Base-by-base conservation (phyloP, 2,113 vertebrate genomes). In the Xerus inauris region DNA sequence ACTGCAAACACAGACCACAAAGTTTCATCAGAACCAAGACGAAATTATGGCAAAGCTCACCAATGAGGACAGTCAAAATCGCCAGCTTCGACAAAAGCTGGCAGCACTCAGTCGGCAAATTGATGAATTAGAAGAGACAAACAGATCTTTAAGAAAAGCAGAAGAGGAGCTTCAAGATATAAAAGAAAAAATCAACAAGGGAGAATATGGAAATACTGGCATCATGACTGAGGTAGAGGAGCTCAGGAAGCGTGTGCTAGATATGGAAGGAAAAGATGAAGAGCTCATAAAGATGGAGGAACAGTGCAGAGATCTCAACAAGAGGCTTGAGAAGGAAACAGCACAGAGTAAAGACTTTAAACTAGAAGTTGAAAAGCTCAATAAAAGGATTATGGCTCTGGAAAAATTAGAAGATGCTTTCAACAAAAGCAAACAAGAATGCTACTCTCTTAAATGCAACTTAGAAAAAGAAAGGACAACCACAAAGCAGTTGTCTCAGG, bases 241-340 rank as follows among this genome's bases (percentile, higher is more conserved):
- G 95, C 98, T 99, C 90, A 98, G 99, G 59, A 99, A 99, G 97
- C 98, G 99, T 87, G 98, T 99, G 12, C 98, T 99, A 79, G 99
- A 99, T 94, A 99, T 99, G 99, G 99, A 99, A 98, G 99, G 99
- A 49, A 99, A 99, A 98, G 99, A 99, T 17, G 99, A 99, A 94
- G 99, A 99, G 97, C 98, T 99, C 88, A 99, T 99, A 96, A 99
- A 99, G 97, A 99, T 99, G 99, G 99, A 99, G 98, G 99, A 99
- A 85, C 99, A 99, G 96, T 99, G 99, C 97, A 98, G 99, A 94
- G 99, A 99, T 96, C 99, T 99, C 85, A 99, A 99, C 49, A 99
- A 98, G 92, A 99, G 99, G 96, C 98, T 99, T 81, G 99, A 99
- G 98, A 99, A 99, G 94, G 99, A 99, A 98, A 98, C 99, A 47